phyloP scores from a whole-genome alignment of 2,113 vertebrate species.

The Pleuronectes platessa region DNA sequence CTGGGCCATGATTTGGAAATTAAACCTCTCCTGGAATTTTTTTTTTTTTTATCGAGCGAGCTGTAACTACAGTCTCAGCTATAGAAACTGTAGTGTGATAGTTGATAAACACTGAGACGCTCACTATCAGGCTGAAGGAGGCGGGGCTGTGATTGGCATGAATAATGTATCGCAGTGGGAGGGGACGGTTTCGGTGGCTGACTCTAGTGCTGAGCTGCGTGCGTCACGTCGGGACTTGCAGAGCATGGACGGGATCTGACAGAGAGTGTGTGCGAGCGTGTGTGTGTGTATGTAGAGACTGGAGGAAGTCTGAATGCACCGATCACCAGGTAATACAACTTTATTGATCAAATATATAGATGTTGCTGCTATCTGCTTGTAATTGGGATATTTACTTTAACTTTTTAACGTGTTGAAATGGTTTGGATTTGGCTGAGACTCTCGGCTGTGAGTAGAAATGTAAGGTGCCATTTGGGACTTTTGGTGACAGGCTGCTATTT shows the following conservation, averaged over 20 bases:
- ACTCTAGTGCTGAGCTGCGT: constrained; percentile 17
- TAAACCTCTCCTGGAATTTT: background rate
- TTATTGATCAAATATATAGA: background rate
- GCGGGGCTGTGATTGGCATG: constrained; percentile 31
- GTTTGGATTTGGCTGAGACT: constrained; percentile 1
- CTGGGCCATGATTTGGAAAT: background rate
- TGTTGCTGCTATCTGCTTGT: background rate
- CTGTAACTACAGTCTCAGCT: background rate
- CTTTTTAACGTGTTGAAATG: background rate
- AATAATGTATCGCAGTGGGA: constrained; percentile 60
- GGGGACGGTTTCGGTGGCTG: constrained; percentile 59
- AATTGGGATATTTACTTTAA: background rate
- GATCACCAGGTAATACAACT: constrained; percentile 68
- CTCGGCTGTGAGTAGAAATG: background rate
- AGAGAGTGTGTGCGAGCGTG: background rate
- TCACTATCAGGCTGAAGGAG: constrained; percentile 1
- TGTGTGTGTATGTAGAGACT: background rate
- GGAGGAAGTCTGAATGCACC: constrained; percentile 49
- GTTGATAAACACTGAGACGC: background rate
- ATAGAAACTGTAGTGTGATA: too few relatives aligned
- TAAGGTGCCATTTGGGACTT: background rate
- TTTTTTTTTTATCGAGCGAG: background rate
- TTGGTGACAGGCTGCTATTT: background rate
- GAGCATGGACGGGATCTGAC: constrained; percentile 47
- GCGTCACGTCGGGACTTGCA: constrained; percentile 49